Conservation (phyloP, 2,113 vertebrate genomes). For the Lamprotornis superbus region DNA sequence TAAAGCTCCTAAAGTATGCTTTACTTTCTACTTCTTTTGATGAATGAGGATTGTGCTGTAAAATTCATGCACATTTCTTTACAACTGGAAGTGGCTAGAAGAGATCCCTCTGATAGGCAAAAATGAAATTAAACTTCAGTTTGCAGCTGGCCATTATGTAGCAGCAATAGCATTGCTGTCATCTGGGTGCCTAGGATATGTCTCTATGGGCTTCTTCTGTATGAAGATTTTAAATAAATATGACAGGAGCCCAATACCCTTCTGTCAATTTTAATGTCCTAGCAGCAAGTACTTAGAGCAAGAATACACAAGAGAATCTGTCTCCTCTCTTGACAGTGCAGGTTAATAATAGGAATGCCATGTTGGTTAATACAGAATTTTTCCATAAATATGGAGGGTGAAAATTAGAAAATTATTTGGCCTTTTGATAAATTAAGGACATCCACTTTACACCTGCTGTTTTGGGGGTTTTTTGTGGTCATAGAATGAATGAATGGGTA, state of each 20-base stretch:
- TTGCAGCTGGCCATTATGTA: conserved; percentile 44
- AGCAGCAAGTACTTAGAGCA: neutral
- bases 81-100: neutral
- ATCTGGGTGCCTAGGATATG: neutral
- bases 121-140: conserved; percentile 47
- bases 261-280: conserved; percentile 58
- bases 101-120: conserved; percentile 8
- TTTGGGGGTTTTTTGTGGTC: neutral
- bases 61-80: neutral
- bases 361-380: neutral
- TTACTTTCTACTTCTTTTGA: neutral
- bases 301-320: conserved; percentile 25
- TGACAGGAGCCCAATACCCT: conserved; percentile 50
- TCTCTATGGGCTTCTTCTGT: neutral
- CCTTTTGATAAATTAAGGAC: neutral
- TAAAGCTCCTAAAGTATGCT: neutral
- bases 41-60: neutral
- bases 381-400: neutral
- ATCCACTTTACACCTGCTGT: neutral
- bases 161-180: conserved; percentile 43
- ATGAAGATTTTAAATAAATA: conserved; percentile 58
- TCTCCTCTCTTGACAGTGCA: neutral
- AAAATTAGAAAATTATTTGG: conserved; percentile 8
- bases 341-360: conserved; percentile 2
- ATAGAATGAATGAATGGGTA: neutral